Percentiles rank a stretch among this genome's conserved stretches.
Conservation (phyloP, 2,888 invertebrate species). For the Callimorpha dominula region DNA sequence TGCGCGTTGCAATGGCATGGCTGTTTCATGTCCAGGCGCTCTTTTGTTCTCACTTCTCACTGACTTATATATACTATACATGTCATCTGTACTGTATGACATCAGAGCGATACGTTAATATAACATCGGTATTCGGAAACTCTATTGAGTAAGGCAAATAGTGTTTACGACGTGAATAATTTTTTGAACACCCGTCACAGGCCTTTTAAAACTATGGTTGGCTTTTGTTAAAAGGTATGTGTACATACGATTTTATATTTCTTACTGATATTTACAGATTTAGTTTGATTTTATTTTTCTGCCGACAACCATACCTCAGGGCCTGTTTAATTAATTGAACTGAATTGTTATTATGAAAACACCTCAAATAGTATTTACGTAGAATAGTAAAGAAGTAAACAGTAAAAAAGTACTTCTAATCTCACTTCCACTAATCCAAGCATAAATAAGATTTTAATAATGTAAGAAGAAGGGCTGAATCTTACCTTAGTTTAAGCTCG, state of each 20-base stretch:
- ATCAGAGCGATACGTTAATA: conserved; percentile 1
- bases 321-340: too few relatives aligned
- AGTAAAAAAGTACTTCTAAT: background rate
- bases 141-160: background rate
- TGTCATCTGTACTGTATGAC: conserved; percentile 5
- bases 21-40: conserved; percentile 63
- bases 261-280: too few relatives aligned
- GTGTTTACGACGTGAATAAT: background rate
- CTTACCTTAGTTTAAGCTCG: background rate
- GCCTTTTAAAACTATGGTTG: background rate
- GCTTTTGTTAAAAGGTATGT: background rate
- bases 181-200: background rate
- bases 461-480: background rate
- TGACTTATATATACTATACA: background rate
- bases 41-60: conserved; percentile 44
- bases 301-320: too few relatives aligned
- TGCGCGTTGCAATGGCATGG: conserved; percentile 50
- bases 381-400: background rate
- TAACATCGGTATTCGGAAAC: conserved; percentile 2
- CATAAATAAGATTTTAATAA: background rate
- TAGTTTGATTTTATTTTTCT: too few relatives aligned
- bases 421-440: background rate
- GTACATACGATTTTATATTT: too few relatives aligned
- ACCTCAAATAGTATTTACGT: background rate
- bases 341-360: background rate